Conservation (phyloP, 2,113 vertebrate species). For the Amazona guildingii region DNA sequence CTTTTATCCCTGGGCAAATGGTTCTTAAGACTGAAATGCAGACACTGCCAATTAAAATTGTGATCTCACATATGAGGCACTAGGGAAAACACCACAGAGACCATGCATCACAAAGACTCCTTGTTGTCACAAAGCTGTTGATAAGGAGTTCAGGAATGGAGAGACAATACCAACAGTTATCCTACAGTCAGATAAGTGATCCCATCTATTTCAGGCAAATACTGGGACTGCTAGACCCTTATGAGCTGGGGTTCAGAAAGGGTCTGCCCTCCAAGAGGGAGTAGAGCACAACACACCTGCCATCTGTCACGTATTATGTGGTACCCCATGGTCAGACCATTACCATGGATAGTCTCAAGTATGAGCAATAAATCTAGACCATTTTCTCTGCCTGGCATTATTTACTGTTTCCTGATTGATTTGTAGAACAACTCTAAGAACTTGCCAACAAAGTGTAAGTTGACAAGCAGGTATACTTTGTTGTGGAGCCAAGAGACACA, state of each 20-base stretch:
- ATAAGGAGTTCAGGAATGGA: not conserved
- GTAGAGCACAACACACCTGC: not conserved
- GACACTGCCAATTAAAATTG: not conserved
- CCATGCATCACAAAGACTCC: not conserved
- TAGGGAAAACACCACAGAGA: not conserved
- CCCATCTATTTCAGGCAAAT: not conserved
- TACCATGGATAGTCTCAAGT: not conserved
- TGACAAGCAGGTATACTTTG: not conserved
- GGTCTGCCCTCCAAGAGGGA: not conserved
- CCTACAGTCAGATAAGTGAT: not conserved
- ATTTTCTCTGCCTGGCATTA: not conserved
- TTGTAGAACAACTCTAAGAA: not conserved
- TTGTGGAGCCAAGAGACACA: not conserved
- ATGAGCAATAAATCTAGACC: not conserved
- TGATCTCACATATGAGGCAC: not conserved
- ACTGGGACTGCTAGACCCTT: not conserved
- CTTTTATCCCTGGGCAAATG: not conserved
- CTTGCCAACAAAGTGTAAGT: not conserved
- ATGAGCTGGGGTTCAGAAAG: not conserved
- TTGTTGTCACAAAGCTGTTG: not conserved
- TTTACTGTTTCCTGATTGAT: not conserved
- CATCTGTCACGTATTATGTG: not conserved
- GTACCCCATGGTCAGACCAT: not conserved
- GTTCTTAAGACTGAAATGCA: not conserved
- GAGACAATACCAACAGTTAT: not conserved